Evolutionary conservation across 2,797 vertebrate species (phyloP).

Genomic region (Pogonophryne albipinna): DNA sequence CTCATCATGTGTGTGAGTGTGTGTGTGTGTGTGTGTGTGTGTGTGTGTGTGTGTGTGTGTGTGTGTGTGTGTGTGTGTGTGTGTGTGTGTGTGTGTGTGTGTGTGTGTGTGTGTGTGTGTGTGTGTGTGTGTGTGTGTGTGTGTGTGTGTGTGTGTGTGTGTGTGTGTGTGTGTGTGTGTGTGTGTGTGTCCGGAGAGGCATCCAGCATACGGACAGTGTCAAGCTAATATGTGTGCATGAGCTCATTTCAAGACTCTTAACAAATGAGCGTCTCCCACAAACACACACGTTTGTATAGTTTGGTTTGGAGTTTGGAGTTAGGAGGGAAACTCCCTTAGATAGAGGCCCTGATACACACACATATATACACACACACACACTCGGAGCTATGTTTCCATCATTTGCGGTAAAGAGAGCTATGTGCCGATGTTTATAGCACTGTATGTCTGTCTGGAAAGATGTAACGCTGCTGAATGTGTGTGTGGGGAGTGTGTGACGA

Average conservation of each 20-base stretch:
- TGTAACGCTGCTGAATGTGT: slow-evolving; percentile 29
- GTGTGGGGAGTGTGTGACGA: neutral
- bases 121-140: no score
- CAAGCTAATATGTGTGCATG: slow-evolving; percentile 50
- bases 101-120: neutral
- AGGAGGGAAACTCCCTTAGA: slow-evolving; percentile 56
- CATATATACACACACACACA: slow-evolving; percentile 24
- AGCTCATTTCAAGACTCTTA: slow-evolving; percentile 53
- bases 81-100: slow-evolving; percentile 18
- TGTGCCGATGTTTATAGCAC: slow-evolving; percentile 68
- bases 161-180: slow-evolving; percentile 37
- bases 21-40: no score
- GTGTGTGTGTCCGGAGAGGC: slow-evolving; percentile 19
- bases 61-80: neutral
- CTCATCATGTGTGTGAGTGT: neutral
- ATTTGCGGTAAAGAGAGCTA: slow-evolving; percentile 63
- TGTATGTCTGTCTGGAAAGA: slow-evolving; percentile 66
- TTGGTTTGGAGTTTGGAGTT: slow-evolving; percentile 30
- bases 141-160: slow-evolving; percentile 14
- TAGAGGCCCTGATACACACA: slow-evolving; percentile 49
- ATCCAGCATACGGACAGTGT: slow-evolving; percentile 41
- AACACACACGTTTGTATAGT: slow-evolving; percentile 23
- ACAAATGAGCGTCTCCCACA: slow-evolving; percentile 21
- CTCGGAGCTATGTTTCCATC: slow-evolving; percentile 57
- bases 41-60: no score